Conservation (phyloP, 2,113 vertebrate species). For the Etia nguti region DNA sequence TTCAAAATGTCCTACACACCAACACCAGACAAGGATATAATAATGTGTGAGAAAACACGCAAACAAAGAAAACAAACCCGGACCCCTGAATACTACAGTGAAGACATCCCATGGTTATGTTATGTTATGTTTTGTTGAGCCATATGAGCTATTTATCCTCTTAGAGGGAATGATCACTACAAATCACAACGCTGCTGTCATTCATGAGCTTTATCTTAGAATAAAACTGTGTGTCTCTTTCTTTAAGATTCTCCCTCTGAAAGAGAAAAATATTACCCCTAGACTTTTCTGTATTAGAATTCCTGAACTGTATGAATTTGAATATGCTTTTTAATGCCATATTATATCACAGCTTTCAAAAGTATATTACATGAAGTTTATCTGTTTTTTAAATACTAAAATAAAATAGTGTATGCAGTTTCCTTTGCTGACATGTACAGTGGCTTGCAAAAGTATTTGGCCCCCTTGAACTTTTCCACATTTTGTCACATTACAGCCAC, state of each 20-base stretch:
- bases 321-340: background rate
- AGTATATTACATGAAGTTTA: background rate
- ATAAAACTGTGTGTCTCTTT: background rate
- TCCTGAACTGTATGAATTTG: background rate
- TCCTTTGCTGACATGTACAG: background rate
- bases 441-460: too few species aligned
- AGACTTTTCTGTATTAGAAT: background rate
- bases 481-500: too few species aligned
- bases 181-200: background rate
- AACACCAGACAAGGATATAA: background rate
- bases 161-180: background rate
- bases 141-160: background rate
- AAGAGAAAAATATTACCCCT: background rate
- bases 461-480: too few species aligned
- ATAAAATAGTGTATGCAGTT: background rate
- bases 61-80: rapidly evolving
- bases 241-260: background rate
- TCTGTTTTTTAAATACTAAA: background rate
- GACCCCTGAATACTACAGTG: background rate
- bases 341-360: background rate
- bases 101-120: background rate
- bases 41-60: background rate
- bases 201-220: background rate
- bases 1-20: background rate
- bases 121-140: background rate